Evolutionary conservation across 2,888 invertebrate genomes (phyloP).

Genomic region (Eristalinus aeneus): DNA sequence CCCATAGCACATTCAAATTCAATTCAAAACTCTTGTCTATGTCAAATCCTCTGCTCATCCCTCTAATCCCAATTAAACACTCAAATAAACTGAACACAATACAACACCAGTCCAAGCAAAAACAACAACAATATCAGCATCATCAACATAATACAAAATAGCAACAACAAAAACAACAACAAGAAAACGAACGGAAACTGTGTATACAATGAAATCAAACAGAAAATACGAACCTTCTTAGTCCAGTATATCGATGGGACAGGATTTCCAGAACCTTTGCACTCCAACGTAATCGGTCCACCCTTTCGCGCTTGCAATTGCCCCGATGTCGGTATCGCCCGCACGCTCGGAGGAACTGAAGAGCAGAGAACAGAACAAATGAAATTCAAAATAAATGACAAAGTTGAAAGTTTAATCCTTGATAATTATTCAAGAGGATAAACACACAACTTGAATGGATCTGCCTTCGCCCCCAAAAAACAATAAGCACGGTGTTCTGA

Average conservation of each 20-base stretch:
- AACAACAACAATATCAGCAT: background rate
- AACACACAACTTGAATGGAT: constrained; percentile 57
- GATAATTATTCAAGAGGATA: constrained; percentile 70
- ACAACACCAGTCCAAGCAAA: constrained; percentile 13
- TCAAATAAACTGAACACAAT: constrained; percentile 41
- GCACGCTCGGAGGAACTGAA: constrained; percentile 85
- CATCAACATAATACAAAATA: constrained; percentile 13
- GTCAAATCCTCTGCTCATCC: constrained; percentile 58
- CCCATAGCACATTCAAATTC: constrained; percentile 57
- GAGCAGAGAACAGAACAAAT: constrained; percentile 10
- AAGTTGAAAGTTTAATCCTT: constrained; percentile 69
- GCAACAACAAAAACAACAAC: constrained; percentile 9
- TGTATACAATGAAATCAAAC: constrained; percentile 12
- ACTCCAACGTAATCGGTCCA: constrained; percentile 86
- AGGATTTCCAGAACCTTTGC: constrained; percentile 87
- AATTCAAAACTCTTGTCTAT: constrained; percentile 48
- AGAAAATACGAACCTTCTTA: constrained; percentile 77
- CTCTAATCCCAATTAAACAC: constrained; percentile 64
- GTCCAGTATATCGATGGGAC: constrained; percentile 87
- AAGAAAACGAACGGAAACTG: background rate
- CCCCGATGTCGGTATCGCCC: constrained; percentile 85
- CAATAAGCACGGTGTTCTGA: constrained; percentile 14
- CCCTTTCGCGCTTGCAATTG: constrained; percentile 86
- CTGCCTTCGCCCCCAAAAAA: constrained; percentile 24
- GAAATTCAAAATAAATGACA: constrained; percentile 65